Evolutionary conservation across 2,888 invertebrate genomes (phyloP), one percentile per base, ranked within the genome.

Genomic region (Phanerotoma sp.): DNA sequence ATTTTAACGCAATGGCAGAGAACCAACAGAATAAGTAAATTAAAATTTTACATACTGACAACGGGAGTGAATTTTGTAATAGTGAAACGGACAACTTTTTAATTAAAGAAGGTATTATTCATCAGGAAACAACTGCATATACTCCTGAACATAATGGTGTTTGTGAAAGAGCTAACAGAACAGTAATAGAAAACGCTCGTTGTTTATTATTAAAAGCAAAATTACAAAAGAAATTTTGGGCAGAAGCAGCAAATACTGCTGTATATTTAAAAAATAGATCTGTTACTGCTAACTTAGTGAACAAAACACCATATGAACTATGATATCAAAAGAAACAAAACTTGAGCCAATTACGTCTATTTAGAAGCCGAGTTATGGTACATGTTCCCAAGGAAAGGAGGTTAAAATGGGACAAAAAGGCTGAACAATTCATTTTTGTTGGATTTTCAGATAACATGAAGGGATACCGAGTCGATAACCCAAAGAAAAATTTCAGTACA

Each of bases 221-320:
- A 3, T 21, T 54, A 4, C 9, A 25, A 6, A 48, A 28, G 25
- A 16, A 7, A 1, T 54, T 41, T 22, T 57, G 53, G 50, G 41
- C 49, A 13, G 54, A 57, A 13, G 54, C 53, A 3, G 13, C 28
- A 9, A 15, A 5, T 5, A 56, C 54, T 1, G 54, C 56, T 3
- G 51, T 47, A 4, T 51, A 60, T 20, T 10, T 59, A 15, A 35
- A n/a, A n/a, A 55, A 54, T 25, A 49, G 46, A 18, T 51, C 42
- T n/a, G n/a, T n/a, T n/a, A n/a, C n/a, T n/a, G n/a, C n/a, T n/a
- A n/a, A n/a, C n/a, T n/a, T n/a, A n/a, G n/a, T n/a, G n/a, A n/a
- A n/a, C n/a, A 35, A 25, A 25, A 25, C 25, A 25, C 25, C 25
- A 7, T 25, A n/a, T n/a, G n/a, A n/a, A n/a, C n/a, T n/a, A n/a